A percentile compares a stretch with the other conserved stretches of the same genome.
Conservation (phyloP, 2,888 invertebrate species). For the Acrobasis consociella region DNA sequence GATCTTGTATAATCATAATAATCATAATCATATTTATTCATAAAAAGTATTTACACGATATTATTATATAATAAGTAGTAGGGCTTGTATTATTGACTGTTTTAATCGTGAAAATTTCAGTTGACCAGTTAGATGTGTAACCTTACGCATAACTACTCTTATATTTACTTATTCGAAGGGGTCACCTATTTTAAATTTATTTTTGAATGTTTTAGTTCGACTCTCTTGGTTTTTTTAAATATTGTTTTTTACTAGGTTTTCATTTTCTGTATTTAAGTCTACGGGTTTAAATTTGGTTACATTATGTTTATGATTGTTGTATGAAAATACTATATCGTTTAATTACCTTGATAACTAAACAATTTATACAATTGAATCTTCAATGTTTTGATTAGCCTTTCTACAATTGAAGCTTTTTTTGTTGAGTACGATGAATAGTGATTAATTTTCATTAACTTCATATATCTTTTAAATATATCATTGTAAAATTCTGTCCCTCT, state of each 20-base stretch:
- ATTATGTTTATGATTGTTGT: neutral
- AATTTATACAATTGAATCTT: no score
- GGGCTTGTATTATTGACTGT: neutral
- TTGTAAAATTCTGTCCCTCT: no score
- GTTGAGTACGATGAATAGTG: no score
- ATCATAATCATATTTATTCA: no score
- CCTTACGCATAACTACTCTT: neutral
- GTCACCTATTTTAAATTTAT: neutral
- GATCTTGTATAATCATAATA: neutral
- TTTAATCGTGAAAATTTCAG: neutral
- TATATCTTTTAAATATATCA: no score
- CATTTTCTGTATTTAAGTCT: neutral
- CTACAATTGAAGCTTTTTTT: no score
- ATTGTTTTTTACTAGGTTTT: neutral
- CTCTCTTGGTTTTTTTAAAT: no score
- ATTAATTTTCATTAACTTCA: no score
- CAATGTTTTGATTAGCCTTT: no score
- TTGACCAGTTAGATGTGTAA: no score
- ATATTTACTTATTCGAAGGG: neutral
- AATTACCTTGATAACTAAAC: neutral
- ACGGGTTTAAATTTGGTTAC: neutral
- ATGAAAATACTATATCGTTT: no score
- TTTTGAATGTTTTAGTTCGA: neutral
- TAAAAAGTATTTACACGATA: no score
- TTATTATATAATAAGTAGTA: neutral